These are phyloP conservation scores for Prostheceraeus crozeri DNA, from an alignment of 2,888 invertebrate species.

Conservation along the genomic window DNA sequence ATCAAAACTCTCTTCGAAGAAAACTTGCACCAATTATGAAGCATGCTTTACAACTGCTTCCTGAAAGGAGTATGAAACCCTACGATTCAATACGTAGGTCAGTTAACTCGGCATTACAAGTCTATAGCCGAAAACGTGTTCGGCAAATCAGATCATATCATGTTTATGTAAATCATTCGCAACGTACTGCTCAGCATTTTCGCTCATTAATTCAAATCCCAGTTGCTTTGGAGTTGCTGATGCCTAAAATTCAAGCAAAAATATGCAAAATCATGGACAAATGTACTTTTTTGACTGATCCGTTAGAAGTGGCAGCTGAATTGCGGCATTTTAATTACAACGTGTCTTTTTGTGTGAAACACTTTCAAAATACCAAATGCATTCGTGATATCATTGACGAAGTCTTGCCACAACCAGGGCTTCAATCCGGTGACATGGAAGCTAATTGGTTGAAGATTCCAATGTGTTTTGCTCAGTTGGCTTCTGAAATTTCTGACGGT, in stretches of 20 bases:
- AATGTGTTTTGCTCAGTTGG: too few relatives aligned
- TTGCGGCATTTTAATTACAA: slow-evolving; percentile 25
- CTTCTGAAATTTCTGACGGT: too few relatives aligned
- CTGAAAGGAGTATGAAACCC: slow-evolving; percentile 7
- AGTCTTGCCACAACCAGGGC: slow-evolving; percentile 21
- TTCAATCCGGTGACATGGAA: too few relatives aligned
- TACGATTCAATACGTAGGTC: slow-evolving; percentile 9
- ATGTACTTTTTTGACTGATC: slow-evolving; percentile 24
- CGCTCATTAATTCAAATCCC: slow-evolving; percentile 22
- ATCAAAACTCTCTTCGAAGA: too few relatives aligned
- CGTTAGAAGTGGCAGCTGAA: slow-evolving; percentile 29
- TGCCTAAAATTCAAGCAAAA: slow-evolving; percentile 22
- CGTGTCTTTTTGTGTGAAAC: slow-evolving; percentile 10
- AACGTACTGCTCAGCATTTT: neutral
- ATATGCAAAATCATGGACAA: slow-evolving; percentile 19
- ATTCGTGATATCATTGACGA: slow-evolving; percentile 22
- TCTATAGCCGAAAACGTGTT: too few relatives aligned
- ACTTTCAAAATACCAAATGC: slow-evolving; percentile 23
- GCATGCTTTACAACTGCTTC: too few relatives aligned
- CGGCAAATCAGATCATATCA: too few relatives aligned
- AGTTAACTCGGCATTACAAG: too few relatives aligned
- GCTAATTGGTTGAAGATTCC: too few relatives aligned
- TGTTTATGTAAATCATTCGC: too few relatives aligned
- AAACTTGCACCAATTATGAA: too few relatives aligned
- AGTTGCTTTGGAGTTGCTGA: slow-evolving; percentile 21